Conservation (phyloP, 2,888 invertebrate genomes). For the Ernsta delagoae region DNA sequence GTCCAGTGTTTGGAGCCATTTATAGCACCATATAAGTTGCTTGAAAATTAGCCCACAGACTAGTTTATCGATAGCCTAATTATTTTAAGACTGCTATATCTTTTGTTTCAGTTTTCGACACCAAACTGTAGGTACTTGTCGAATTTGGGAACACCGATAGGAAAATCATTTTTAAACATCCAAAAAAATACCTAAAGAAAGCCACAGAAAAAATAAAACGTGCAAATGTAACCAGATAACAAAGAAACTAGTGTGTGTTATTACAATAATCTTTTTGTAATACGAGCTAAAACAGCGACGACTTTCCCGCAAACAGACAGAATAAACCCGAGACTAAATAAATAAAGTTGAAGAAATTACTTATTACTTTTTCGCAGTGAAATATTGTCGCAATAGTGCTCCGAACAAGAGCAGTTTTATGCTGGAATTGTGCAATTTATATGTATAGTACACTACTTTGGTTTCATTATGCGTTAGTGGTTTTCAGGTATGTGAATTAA, state of each 20-base stretch:
- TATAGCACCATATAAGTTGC: too few species aligned
- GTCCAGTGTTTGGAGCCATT: too few species aligned
- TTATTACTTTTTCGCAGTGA: slow-evolving; percentile 35
- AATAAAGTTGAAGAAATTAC: slow-evolving; percentile 33
- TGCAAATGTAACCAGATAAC: neutral
- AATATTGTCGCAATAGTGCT: slow-evolving; percentile 42
- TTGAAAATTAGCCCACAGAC: too few species aligned
- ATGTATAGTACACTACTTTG: slow-evolving; percentile 42
- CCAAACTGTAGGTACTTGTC: too few species aligned
- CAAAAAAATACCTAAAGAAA: neutral
- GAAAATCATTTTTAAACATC: too few species aligned
- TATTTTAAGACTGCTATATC: too few species aligned
- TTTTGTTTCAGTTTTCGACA: too few species aligned
- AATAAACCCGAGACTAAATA: slow-evolving; percentile 22
- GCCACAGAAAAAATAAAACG: neutral
- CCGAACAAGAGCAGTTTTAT: slow-evolving; percentile 44
- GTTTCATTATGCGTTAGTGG: slow-evolving; percentile 37
- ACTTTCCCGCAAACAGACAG: slow-evolving; percentile 23
- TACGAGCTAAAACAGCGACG: slow-evolving; percentile 18
- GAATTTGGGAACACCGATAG: too few species aligned
- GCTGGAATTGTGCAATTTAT: slow-evolving; percentile 42
- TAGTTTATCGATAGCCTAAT: too few species aligned
- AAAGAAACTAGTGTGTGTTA: slow-evolving; percentile 6
- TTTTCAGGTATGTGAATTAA: slow-evolving; percentile 33
- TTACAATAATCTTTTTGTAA: slow-evolving; percentile 27